Conservation (phyloP, 2,113 vertebrate species). For the Alethe castanea region DNA sequence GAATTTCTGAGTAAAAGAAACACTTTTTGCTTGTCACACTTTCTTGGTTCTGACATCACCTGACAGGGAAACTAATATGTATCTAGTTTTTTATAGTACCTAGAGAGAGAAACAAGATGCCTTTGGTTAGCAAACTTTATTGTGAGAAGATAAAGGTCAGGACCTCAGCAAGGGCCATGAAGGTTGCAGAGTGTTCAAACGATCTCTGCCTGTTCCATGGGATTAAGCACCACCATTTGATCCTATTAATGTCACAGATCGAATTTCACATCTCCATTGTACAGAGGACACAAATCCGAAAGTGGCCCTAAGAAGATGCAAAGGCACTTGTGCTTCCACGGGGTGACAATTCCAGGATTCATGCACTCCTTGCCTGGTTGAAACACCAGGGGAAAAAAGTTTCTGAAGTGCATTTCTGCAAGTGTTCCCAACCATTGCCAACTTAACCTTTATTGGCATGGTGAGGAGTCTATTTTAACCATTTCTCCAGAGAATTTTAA, state of each 20-base stretch:
- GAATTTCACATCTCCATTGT: conserved; percentile 18
- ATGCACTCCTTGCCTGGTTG: background rate
- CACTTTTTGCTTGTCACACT: background rate
- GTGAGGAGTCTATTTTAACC: background rate
- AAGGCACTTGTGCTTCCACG: background rate
- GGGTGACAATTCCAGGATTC: background rate
- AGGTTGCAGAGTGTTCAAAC: background rate
- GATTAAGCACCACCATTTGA: conserved; percentile 7
- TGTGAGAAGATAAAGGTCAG: background rate
- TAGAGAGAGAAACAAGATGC: background rate
- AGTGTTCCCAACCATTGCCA: background rate
- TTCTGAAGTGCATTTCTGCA: background rate
- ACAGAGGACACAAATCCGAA: background rate
- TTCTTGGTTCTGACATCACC: background rate
- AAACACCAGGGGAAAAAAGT: background rate
- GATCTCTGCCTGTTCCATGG: background rate
- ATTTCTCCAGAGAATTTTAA: background rate
- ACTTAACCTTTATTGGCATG: background rate
- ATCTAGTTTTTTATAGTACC: background rate
- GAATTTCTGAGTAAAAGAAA: background rate
- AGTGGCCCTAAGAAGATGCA: background rate
- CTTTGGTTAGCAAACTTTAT: background rate
- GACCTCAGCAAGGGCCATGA: background rate
- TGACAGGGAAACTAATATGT: background rate
- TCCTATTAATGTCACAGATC: conserved; percentile 1